Conservation (phyloP, 2,113 vertebrate genomes). For the Nothocercus nigrocapillus region DNA sequence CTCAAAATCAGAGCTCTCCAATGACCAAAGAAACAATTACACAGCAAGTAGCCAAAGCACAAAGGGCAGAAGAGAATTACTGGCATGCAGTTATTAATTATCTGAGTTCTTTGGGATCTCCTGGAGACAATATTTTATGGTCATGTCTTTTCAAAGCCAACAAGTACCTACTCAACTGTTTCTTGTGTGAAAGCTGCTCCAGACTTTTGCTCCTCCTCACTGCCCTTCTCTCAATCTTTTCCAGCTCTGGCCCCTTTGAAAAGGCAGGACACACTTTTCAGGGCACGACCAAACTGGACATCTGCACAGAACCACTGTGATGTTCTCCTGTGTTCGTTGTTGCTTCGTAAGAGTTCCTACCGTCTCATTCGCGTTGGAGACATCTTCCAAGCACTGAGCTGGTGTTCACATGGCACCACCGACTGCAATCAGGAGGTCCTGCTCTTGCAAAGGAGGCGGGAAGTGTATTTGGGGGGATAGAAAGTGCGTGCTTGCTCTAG, state of each 20-base stretch:
- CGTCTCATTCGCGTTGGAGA: rapidly evolving
- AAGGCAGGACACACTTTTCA: rapidly evolving
- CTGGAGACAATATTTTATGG: neutral
- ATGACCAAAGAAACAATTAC: neutral
- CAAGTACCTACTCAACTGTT: neutral
- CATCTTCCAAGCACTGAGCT: neutral
- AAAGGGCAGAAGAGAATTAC: neutral
- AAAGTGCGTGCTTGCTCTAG: too few species aligned
- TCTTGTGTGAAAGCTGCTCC: rapidly evolving
- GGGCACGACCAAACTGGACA: neutral
- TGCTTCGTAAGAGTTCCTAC: neutral
- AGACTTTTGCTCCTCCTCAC: rapidly evolving
- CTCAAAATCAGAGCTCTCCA: neutral
- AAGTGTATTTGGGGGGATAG: too few species aligned
- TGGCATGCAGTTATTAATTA: neutral
- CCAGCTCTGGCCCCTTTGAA: neutral
- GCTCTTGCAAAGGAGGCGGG: too few species aligned
- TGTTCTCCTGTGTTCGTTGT: neutral
- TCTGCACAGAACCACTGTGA: neutral
- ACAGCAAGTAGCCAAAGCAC: too few species aligned
- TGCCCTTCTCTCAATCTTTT: neutral
- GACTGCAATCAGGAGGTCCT: too few species aligned
- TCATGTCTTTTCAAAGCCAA: neutral
- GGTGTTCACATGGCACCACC: neutral
- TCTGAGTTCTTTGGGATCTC: neutral